Evolutionary conservation across 1,140 invertebrate genomes (phyloP), one percentile per base, ranked within the genome.

Genomic region (Triops cancriformis): DNA sequence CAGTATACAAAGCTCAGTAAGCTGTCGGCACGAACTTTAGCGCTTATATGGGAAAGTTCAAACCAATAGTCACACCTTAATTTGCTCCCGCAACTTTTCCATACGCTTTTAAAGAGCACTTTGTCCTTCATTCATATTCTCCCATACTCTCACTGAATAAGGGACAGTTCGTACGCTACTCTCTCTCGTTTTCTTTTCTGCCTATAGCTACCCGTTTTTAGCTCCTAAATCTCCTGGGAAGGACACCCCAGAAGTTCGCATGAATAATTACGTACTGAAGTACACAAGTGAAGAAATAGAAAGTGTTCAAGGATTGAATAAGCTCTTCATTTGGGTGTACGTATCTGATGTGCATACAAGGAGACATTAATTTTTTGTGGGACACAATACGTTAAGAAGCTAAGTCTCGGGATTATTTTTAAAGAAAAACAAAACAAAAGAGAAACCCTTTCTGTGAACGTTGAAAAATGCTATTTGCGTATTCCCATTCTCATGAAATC

Each of bases 51-150:
- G 14, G 51, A 64, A 64, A 64, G 51, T 23, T 64, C 51, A 64
- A 18, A 64, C 51, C 51, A 18, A 64, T 64, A 64, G 51, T 64
- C 51, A 64, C 51, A 64, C 51, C 51, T 64, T 64, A 64, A 23
- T 64, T 64, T 64, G 51, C 51, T 64, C 14, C 23, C 23, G 23
- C n/a, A 64, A 64, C 51, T 64, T 7, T n/a, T 23, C 6, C 14
- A 64, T 18, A 64, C 14, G 18, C 51, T 5, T 23, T 18, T 18
- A 23, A 64, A 23, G n/a, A n/a, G 51, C 14, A 64, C 23, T 64
- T n/a, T 23, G 51, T 23, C 14, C 0, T 64, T 18, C 23, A 18
- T 23, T 64, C n/a, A 64, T 64, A 64, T 18, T 64, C 23, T 64
- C 51, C 51, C 51, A 64, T 64, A 18, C n/a, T 64, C 51, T 64